Conservation (phyloP, 53 echinoderm and acorn worm genomes). For the Patiria pectinifera region DNA sequence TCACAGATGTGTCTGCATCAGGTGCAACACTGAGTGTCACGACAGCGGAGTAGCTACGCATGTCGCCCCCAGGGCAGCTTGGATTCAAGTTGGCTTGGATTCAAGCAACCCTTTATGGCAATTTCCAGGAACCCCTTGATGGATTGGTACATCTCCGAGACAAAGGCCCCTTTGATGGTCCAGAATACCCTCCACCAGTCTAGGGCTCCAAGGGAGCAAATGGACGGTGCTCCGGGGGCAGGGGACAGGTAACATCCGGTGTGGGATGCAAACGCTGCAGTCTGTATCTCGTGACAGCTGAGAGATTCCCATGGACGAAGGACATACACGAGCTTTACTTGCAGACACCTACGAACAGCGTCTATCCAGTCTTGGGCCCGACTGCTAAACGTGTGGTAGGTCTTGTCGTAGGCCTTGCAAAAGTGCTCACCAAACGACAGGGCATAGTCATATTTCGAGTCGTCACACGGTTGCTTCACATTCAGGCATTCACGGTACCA, state of each 20-base stretch:
- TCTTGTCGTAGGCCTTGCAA: conserved; percentile 35
- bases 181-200: conserved; percentile 47
- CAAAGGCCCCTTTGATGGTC: conserved; percentile 31
- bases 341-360: conserved; percentile 18
- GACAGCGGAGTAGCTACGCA: neutral
- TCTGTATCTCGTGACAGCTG: neutral
- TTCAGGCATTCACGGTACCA: conserved; percentile 38
- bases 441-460: conserved; percentile 12
- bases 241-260: conserved; percentile 19
- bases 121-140: conserved; percentile 3
- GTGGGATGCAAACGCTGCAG: neutral
- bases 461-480: conserved; percentile 3
- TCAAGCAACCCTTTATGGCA: neutral
- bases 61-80: neutral
- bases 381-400: conserved; percentile 82
- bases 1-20: neutral
- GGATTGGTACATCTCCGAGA: neutral
- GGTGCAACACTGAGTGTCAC: neutral
- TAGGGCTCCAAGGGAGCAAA: neutral
- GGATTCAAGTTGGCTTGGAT: neutral
- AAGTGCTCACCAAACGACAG: conserved; percentile 19
- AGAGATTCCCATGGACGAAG: conserved; percentile 7
- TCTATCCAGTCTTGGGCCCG: conserved; percentile 81
- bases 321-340: neutral
- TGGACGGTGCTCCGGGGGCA: conserved; percentile 22